phyloP scores from a whole-genome alignment of 2,888 invertebrate genomes.

The Lottia scabra region DNA sequence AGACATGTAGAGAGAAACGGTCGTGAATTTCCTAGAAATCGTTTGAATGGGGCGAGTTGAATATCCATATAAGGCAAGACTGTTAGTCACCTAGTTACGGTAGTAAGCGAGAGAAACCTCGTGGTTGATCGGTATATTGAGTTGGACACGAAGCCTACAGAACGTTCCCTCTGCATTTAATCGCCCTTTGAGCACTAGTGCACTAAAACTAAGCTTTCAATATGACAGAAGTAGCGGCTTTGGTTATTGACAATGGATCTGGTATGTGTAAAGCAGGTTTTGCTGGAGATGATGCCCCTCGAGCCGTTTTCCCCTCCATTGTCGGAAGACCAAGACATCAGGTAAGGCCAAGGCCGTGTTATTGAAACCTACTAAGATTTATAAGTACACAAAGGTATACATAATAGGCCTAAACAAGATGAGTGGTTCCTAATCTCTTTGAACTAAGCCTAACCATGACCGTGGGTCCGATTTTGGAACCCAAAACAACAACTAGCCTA shows the following conservation, averaged over 20 bases:
- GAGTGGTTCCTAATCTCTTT: no score
- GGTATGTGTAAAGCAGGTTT: constrained; percentile 76
- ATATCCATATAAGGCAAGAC: constrained; percentile 21
- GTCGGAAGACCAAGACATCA: constrained; percentile 1
- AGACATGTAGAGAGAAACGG: constrained; percentile 11
- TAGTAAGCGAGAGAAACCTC: no score
- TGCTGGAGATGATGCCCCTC: constrained; percentile 32
- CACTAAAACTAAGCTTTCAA: constrained; percentile 3
- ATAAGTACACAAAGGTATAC: no score
- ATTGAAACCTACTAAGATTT: no score
- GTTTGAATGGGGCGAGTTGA: constrained; percentile 7
- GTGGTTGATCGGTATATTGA: no score
- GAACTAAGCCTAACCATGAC: no score
- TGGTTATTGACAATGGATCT: constrained; percentile 94
- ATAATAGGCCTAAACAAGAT: no score
- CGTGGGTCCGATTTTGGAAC: no score
- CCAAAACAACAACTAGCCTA: no score
- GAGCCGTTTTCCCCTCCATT: constrained; percentile 8
- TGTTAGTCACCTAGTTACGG: not conserved
- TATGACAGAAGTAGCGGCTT: constrained; percentile 70
- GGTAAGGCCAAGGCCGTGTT: not conserved
- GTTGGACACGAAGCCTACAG: no score
- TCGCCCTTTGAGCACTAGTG: not conserved
- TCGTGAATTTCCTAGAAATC: constrained; percentile 22
- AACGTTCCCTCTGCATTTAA: not conserved